Base-by-base conservation (phyloP, 2,113 vertebrate genomes). In the Dicerorhinus sumatrensis region DNA sequence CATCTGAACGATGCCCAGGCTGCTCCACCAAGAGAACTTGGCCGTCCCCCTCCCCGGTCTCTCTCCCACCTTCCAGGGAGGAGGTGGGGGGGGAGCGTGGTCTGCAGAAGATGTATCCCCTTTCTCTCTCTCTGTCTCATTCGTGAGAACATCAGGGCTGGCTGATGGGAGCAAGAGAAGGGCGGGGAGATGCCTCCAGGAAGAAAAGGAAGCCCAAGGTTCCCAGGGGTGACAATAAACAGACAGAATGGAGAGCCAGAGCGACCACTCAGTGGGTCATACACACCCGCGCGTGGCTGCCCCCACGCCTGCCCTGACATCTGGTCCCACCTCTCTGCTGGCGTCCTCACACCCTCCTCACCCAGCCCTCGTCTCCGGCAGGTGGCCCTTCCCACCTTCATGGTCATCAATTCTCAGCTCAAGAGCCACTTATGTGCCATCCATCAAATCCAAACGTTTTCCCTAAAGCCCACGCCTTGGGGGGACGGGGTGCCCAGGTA, bases 141-240 rank as follows among this genome's bases (percentile, higher is more conserved):
- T 20, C 46, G 60, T 42, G 60, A 86, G 56, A 29, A 33, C 14
- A 31, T 23, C 60, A 48, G 31, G 69, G 42, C 63, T 94, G 76
- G 13, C 39, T 48, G 48, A 12, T 11, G 48, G 48, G 20, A 36
- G 36, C 3, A 7, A 5, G 42, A 3, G 33, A 27, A 54, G 51
- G 51, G 51, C 51, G 3, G 14, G 51, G 51, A 54, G 51, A 54
- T 3, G 63, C 17, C 23, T 77, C 21, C 21, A 3, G 0, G 23
- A 21, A 25, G 13, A 9, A 13, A 21, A 46, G 56, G 9, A 65
- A 29, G 27, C 14, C 39, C 0, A 0, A 39, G n/a, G 56, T 21
- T 48, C n/a, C 36, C 16, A 16, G 80, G 27, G 25, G 51, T 4
- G 1, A 39, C 0, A 29, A 39, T 27, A 81, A 25, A n/a, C 4